Percentiles rank a stretch among this genome's conserved stretches.
Conservation (phyloP, 2,113 vertebrate species). For the Eudyptes chrysolophus region DNA sequence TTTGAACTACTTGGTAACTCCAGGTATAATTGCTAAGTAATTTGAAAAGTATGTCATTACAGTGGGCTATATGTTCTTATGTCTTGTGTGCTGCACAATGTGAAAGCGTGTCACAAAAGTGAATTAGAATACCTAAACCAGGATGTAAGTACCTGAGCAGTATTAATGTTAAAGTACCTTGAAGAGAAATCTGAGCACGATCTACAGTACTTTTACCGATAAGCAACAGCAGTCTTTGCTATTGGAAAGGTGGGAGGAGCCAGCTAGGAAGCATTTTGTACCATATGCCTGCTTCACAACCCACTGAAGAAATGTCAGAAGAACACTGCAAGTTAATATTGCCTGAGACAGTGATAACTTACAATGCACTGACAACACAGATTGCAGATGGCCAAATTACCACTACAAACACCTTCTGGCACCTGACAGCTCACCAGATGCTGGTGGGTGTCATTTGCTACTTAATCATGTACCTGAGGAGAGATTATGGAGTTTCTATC, state of each 20-base stretch:
- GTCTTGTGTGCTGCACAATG: neutral
- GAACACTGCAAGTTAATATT: slow-evolving; percentile 63
- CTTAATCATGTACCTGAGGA: slow-evolving; percentile 63
- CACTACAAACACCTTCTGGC: slow-evolving; percentile 70
- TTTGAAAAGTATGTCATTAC: slow-evolving; percentile 58
- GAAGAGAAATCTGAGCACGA: neutral
- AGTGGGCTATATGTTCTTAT: neutral
- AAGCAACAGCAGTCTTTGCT: neutral
- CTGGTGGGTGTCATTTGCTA: slow-evolving; percentile 59
- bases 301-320: slow-evolving; percentile 51
- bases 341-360: slow-evolving; percentile 65
- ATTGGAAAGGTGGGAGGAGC: slow-evolving; percentile 25
- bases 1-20: slow-evolving; percentile 53
- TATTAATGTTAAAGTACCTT: neutral
- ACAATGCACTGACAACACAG: slow-evolving; percentile 51
- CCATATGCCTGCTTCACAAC: slow-evolving; percentile 44
- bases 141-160: neutral
- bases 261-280: slow-evolving; percentile 1
- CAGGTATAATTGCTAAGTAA: slow-evolving; percentile 43
- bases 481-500: slow-evolving; percentile 12
- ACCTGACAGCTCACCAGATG: slow-evolving; percentile 67
- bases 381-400: slow-evolving; percentile 69
- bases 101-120: neutral
- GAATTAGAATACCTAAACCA: neutral
- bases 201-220: neutral